phyloP scores from a whole-genome alignment of 2,888 invertebrate species.

The Ferdinandea cuprea region DNA sequence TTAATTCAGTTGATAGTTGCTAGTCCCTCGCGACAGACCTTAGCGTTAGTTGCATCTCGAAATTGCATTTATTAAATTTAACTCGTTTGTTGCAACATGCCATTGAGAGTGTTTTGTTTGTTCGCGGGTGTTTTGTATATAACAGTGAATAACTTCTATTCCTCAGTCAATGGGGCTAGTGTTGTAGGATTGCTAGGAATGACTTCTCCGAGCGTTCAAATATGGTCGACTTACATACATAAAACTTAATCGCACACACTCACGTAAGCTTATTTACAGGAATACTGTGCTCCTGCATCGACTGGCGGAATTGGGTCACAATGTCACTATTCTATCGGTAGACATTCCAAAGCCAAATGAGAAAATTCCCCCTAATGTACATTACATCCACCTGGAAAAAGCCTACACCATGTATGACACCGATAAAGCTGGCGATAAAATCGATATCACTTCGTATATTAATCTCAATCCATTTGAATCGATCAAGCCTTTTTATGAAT shows the following conservation, averaged over 20 bases:
- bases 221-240: slow-evolving; percentile 65
- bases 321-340: slow-evolving; percentile 76
- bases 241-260: not conserved
- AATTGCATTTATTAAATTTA: not conserved
- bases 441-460: slow-evolving; percentile 28
- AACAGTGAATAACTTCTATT: not conserved
- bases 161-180: slow-evolving; percentile 60
- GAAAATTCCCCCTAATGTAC: slow-evolving; percentile 75
- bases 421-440: slow-evolving; percentile 41
- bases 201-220: slow-evolving; percentile 77
- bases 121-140: not conserved
- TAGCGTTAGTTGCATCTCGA: not conserved
- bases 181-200: slow-evolving; percentile 76
- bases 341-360: slow-evolving; percentile 75
- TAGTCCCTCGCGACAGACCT: not conserved
- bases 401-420: slow-evolving; percentile 73
- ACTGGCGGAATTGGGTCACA: slow-evolving; percentile 76
- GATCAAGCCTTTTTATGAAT: slow-evolving; percentile 71
- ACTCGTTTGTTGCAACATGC: slow-evolving; percentile 5
- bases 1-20: slow-evolving; percentile 1
- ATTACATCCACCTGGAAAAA: slow-evolving; percentile 78
- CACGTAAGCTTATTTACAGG: slow-evolving; percentile 47
- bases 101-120: slow-evolving; percentile 1
- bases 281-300: slow-evolving; percentile 75
- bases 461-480: slow-evolving; percentile 52